Conservation (phyloP, 2,113 vertebrate species). For the Galemys pyrenaicus region DNA sequence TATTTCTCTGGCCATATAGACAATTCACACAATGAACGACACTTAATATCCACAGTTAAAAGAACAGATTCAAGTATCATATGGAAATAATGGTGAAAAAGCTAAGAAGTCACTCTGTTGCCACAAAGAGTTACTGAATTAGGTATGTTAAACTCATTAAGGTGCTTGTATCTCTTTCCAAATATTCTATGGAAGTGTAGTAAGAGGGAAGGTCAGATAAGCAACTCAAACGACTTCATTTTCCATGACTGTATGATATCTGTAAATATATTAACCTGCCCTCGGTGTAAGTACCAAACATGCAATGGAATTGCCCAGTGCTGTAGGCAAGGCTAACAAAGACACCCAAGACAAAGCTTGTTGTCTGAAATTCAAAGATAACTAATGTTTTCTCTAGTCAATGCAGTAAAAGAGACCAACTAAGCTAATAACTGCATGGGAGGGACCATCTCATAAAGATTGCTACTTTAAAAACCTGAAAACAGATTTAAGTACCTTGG, state of each 20-base stretch:
- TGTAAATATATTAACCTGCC: background rate
- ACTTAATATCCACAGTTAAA: conserved; percentile 94
- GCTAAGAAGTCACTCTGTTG: conserved; percentile 79
- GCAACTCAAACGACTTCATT: conserved; percentile 78
- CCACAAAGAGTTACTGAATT: conserved; percentile 89
- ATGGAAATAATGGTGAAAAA: conserved; percentile 88
- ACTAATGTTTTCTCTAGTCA: background rate
- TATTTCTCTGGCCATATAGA: conserved; percentile 83
- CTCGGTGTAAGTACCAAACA: background rate
- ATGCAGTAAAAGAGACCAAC: background rate
- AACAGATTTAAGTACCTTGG: background rate
- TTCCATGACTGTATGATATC: conserved; percentile 72
- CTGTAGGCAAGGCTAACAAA: background rate
- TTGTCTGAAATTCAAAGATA: background rate
- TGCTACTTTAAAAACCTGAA: background rate
- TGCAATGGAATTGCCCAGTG: background rate
- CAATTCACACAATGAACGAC: conserved; percentile 87
- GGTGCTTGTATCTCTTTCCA: no score
- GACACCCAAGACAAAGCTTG: background rate
- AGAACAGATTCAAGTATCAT: conserved; percentile 91
- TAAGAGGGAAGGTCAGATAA: conserved; percentile 72
- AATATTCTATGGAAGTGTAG: conserved; percentile 75
- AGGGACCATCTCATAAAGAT: background rate
- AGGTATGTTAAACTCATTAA: conserved; percentile 93
- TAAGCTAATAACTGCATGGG: background rate